phyloP scores from a whole-genome alignment of 2,113 vertebrate genomes.

The Vulpes ferrilata region DNA sequence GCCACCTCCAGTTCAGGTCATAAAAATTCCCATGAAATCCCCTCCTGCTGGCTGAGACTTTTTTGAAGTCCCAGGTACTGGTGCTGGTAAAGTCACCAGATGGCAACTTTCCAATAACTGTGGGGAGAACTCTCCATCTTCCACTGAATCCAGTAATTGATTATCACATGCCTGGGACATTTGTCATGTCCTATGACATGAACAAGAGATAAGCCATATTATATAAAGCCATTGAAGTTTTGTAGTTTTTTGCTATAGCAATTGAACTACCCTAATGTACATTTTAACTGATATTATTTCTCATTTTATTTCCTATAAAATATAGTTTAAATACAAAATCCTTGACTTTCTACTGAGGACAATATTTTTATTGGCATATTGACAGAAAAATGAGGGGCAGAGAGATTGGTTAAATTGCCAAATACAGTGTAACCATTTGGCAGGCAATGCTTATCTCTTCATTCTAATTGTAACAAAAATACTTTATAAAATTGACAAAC shows the following conservation, averaged over 20 bases:
- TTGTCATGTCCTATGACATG: background rate
- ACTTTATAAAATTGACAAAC: background rate
- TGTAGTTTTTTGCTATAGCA: background rate
- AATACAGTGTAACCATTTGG: background rate
- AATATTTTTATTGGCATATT: background rate
- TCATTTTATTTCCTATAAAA: background rate
- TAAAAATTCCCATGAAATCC: background rate
- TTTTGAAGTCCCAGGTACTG: background rate
- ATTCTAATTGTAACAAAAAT: background rate
- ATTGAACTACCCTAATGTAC: background rate
- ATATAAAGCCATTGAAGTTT: background rate
- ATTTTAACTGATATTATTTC: background rate
- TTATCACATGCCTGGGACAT: background rate
- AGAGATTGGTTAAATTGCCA: background rate
- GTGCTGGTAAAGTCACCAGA: background rate
- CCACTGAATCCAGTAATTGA: background rate
- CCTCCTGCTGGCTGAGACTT: background rate
- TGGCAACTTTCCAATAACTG: background rate
- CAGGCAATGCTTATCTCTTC: background rate
- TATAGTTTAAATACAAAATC: background rate
- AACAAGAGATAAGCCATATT: background rate
- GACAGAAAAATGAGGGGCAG: slow-evolving; percentile 8
- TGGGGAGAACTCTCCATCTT: background rate
- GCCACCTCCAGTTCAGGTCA: background rate
- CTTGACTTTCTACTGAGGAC: background rate